Evolutionary conservation across 2,797 vertebrate genomes (phyloP), one percentile per base, ranked within the genome.

Genomic region (Poeciliopsis infans): DNA sequence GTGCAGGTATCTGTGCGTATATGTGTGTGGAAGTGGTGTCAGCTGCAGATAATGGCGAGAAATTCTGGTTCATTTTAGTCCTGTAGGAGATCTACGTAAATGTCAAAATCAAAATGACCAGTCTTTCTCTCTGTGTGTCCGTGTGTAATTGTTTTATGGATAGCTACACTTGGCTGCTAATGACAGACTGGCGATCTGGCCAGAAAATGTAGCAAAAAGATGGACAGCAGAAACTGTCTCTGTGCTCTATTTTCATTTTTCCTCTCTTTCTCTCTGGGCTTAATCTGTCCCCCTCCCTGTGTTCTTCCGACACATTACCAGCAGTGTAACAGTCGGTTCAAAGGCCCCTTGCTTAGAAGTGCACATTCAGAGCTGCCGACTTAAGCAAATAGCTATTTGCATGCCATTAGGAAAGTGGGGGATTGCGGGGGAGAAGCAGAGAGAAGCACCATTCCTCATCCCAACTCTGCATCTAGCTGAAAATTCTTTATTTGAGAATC

Each of bases 311-410:
- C 85, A 87, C 82, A 85, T 91, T 92, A 91, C 91, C 88, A 89
- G 83, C 82, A 86, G 85, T 86, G 78, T 83, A 91, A 91, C 85
- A 84, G 85, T 86, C 80, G 86, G 85, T 91, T 93, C 87, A 89
- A 87, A 92, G 91, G 83, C 80, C 89, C 74, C 88, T 85, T 91
- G 90, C 92, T 92, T 94, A 88, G 84, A 85, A 75, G 47, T 85
- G 92, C 91, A 92, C 83, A 91, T 92, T 92, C 88, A 89, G 85
- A 88, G 92, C 92, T 92, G 91, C 92, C 89, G 84, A 87, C 89
- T 92, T 92, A 91, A 92, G 89, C 90, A 91, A 93, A 92, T 88
- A 92, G 86, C 91, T 93, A 87, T 93, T 92, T 93, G 89, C 93
- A 92, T 93, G 86, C 86, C 85, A 89, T 92, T 93, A 92, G 78